Evolutionary conservation across 2,797 vertebrate genomes (phyloP), one percentile per base, ranked within the genome.

Genomic region (Hybognathus amarus): DNA sequence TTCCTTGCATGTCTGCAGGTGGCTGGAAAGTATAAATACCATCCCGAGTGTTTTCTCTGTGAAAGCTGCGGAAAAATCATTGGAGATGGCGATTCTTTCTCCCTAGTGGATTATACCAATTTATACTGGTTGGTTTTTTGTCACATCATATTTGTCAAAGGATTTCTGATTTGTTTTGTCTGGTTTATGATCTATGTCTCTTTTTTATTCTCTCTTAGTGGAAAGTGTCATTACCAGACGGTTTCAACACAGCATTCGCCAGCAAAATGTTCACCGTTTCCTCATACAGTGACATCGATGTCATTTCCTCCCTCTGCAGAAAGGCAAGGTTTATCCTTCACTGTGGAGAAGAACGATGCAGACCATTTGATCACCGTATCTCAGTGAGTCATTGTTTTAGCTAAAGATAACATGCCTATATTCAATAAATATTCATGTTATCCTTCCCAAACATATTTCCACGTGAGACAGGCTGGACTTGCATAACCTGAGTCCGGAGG

Each of bases 21-120:
- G 87, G 98, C 97, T 0, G 98, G 98, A 86, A 97, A 97, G 85
- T 96, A 97, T 89, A 99, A 97, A 90, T 99, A 97, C 87, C 98
- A 99, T 90, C 97, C 98, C 0, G 98, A 99, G 87, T 99, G 98
- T 87, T 99, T 99, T 92, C 95, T 92, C 83, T 99, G 98, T 90
- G 91, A 94, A 79, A 95, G 91, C 22, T 99, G 98, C 75, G 92
- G 91, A 54, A 90, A 91, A 6, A 95, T 98, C 86, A 99, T 99
- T 0, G 98, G 98, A 0, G 96, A 98, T 0, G 98, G 97, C 56
- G 98, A 99, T 90, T 96, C 95, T 0, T 99, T 97, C 38, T 96
- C 95, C 0, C 93, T 99, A 67, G 95, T 98, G 77, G 97, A 99
- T 85, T 96, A 93, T 88, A 96, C 96, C 80, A 96, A 97, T 89